Percentiles rank a stretch among this genome's conserved stretches.
Evolutionary conservation across 1,140 invertebrate genomes (phyloP).

Genomic region (Drosophila ironensis): DNA sequence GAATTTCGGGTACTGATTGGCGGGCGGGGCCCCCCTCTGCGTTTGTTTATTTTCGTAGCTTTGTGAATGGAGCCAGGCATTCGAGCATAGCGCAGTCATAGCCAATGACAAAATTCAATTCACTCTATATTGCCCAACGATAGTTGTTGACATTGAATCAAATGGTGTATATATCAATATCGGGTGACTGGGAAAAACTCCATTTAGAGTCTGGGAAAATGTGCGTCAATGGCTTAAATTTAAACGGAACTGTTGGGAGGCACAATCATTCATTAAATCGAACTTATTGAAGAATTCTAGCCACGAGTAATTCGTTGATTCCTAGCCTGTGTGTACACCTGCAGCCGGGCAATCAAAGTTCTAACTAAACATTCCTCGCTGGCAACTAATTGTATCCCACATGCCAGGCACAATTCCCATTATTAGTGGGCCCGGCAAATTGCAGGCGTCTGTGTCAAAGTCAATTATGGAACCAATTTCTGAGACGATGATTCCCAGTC

Average conservation of each 20-base stretch:
- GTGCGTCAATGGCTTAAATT: no score
- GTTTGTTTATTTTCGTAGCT: slow-evolving; percentile 22
- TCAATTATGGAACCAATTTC: slow-evolving; percentile 60
- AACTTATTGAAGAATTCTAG: not conserved
- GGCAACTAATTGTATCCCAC: slow-evolving; percentile 20
- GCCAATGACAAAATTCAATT: slow-evolving; percentile 53
- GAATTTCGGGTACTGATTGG: not conserved
- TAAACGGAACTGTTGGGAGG: no score
- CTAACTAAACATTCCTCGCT: slow-evolving; percentile 6
- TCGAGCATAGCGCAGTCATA: slow-evolving; percentile 34
- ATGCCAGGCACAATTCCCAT: slow-evolving; percentile 9
- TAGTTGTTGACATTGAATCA: slow-evolving; percentile 56
- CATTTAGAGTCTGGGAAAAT: not conserved
- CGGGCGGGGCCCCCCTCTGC: not conserved
- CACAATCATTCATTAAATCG: no score
- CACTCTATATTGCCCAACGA: slow-evolving; percentile 29
- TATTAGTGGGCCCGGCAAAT: slow-evolving; percentile 11
- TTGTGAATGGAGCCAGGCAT: slow-evolving; percentile 16
- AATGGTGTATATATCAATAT: not conserved
- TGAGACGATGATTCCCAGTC: slow-evolving; percentile 21
- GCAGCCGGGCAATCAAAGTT: slow-evolving; percentile 16
- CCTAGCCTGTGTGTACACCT: slow-evolving; percentile 9
- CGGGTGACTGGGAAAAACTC: no score
- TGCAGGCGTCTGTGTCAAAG: slow-evolving; percentile 62
- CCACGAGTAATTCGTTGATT: slow-evolving; percentile 1